Evolutionary conservation across 2,113 vertebrate species (phyloP), one percentile per base, ranked within the genome.

Genomic region (Rhinopomastus cyanomelas): DNA sequence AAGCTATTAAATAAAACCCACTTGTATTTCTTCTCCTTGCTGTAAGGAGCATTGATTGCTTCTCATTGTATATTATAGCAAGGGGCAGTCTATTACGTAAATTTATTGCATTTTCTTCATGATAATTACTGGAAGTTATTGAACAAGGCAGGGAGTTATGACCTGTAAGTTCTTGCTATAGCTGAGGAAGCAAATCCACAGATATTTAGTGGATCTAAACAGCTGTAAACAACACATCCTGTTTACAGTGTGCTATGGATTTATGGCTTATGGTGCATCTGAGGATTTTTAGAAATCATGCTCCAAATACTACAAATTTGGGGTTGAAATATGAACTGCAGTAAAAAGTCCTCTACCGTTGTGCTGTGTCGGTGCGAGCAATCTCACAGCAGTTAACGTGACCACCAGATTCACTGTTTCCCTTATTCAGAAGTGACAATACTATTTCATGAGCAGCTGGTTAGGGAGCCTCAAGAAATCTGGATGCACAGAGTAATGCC

Each of bases 71-170:
- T 97, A 98, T 97, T 97, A 97, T 92, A 96, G 96, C 93, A 97
- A 97, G 96, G 95, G 95, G 93, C 92, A 97, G 97, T 97, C 96
- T 97, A 95, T 97, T 97, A 97, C 93, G 92, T 95, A 93, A 97
- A 98, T 98, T 97, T 98, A 98, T 97, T 97, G 85, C 96, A 92
- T 97, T 97, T 97, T 95, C 96, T 97, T 97, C 95, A 51, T 96
- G 95, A 98, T 98, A 98, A 98, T 98, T 98, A 97, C 97, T 97
- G 97, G 96, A 97, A 97, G 96, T 97, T 98, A 97, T 98, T 96
- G 97, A 98, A 97, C 96, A 96, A 98, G 97, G 95, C 94, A 96
- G 87, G 96, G 96, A 98, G 88, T 97, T 97, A 98, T 96, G 96
- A 95, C 92, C 94, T 95, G 85, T 80, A 93, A 96, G 95, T 95